Evolutionary conservation across 2,797 vertebrate genomes (phyloP).

Genomic region (Coregonus sp.): DNA sequence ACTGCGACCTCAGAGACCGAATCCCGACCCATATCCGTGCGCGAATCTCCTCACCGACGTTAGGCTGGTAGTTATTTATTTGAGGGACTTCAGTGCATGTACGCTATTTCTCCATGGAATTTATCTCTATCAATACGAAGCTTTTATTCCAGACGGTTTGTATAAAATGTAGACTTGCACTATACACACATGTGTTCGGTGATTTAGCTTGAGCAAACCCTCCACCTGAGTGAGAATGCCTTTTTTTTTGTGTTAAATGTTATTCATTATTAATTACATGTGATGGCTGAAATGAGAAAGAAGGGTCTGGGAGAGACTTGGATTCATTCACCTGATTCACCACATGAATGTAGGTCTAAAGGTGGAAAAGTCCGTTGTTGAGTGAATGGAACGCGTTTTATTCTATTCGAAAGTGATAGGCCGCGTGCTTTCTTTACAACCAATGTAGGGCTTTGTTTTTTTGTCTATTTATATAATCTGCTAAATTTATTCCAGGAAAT

Average conservation of each 20-base stretch:
- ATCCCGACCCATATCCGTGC: background rate
- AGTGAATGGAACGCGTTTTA: background rate
- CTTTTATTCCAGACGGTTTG: background rate
- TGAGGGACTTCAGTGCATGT: background rate
- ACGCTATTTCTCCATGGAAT: background rate
- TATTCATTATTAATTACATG: background rate
- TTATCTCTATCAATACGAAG: background rate
- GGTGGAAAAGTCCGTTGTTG: too few species aligned
- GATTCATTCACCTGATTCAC: too few species aligned
- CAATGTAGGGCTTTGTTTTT: background rate
- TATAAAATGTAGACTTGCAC: background rate
- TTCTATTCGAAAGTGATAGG: background rate
- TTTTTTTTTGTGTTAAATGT: background rate
- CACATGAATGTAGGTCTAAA: too few species aligned
- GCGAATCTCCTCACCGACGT: background rate
- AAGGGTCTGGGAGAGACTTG: too few species aligned
- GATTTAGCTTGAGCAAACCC: background rate
- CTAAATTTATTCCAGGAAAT: conserved; percentile 21
- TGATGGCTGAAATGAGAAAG: too few species aligned
- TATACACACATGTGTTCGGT: background rate
- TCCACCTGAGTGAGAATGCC: background rate
- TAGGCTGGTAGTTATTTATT: conserved; percentile 2
- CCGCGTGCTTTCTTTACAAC: background rate
- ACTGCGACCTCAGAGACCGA: conserved; percentile 2
- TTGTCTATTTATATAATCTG: conserved; percentile 2